Base-by-base conservation (phyloP, 2,888 invertebrate genomes). In the Synergus umbraculus region DNA sequence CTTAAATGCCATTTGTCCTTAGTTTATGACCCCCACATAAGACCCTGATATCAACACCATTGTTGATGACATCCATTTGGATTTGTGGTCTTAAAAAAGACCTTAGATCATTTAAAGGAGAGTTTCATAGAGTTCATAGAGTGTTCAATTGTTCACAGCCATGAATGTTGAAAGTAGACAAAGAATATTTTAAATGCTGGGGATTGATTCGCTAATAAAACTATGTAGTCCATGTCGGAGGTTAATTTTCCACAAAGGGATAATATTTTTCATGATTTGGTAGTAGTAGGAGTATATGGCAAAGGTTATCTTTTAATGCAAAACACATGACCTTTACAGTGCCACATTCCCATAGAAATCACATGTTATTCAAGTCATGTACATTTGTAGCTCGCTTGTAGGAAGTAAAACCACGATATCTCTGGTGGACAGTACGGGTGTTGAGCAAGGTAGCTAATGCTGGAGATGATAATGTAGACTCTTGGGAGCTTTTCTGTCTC, bases 401-500 rank as follows among this genome's bases (percentile, higher is more conserved):
- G 66, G 41, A 80, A 81, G 81, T 85, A 77, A 78, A 78, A 41
- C 37, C 29, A 63, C 13, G 63, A 37, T 76, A 67, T 64, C 73
- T 65, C 64, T 43, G 18, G 43, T 67, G 65, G 60, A 73, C 73
- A 54, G 44, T 78, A 67, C 69, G 67, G 46, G 46, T 49, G 67
- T 69, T 69, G 65, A 78, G 79, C 79, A 79, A 79, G 78, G 60
- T 76, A 79, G 29, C 80, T 86, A 88, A 87, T 85, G 86, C 83
- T 83, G 69, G 76, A 79, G 83, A 90, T 89, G 88, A 90, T 89
- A 90, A 90, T 89, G 84, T 85, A 77, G 79, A 78, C 85, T 84
- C 85, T 76, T 79, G 88, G 87, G 89, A 89, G 79, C 86, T 84
- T 87, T 88, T 87, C 86, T 85, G 85, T 85, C 85, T 85, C 85